Conservation (phyloP, 2,113 vertebrate genomes). For the Propithecus coquereli region DNA sequence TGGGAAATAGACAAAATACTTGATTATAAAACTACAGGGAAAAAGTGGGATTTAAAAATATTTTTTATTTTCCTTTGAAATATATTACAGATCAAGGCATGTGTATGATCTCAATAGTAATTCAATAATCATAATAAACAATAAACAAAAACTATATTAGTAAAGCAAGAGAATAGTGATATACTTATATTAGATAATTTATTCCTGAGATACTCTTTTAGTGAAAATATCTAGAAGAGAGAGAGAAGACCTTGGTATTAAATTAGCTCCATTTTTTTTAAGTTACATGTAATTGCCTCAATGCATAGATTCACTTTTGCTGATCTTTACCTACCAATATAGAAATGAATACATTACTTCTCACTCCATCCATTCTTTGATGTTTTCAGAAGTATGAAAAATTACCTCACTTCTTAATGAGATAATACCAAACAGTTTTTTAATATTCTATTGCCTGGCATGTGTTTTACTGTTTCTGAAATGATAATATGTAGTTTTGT, state of each 20-base stretch:
- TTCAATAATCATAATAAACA: not conserved
- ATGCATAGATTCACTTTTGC: not conserved
- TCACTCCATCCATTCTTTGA: not conserved
- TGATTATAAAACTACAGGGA: not conserved
- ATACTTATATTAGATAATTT: not conserved
- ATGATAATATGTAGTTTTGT: not conserved
- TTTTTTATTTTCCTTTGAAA: not conserved
- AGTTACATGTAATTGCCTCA: not conserved
- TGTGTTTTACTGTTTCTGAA: slow-evolving; percentile 26
- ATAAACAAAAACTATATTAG: not conserved
- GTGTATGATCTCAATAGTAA: not conserved
- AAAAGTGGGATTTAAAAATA: not conserved
- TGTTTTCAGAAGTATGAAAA: slow-evolving; percentile 17
- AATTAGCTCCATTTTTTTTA: slow-evolving; percentile 16
- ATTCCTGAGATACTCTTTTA: not conserved
- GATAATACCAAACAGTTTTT: not conserved
- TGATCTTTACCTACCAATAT: not conserved
- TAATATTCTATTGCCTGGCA: not conserved
- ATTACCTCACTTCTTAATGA: not conserved
- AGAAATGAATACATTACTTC: not conserved
- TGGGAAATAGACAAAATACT: not conserved
- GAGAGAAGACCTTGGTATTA: not conserved
- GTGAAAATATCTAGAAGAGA: not conserved
- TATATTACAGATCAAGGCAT: not conserved
- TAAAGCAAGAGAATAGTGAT: not conserved